These are phyloP conservation scores for Gopherus flavomarginatus DNA, from an alignment of 2,113 vertebrate genomes.

Conservation along the genomic window DNA sequence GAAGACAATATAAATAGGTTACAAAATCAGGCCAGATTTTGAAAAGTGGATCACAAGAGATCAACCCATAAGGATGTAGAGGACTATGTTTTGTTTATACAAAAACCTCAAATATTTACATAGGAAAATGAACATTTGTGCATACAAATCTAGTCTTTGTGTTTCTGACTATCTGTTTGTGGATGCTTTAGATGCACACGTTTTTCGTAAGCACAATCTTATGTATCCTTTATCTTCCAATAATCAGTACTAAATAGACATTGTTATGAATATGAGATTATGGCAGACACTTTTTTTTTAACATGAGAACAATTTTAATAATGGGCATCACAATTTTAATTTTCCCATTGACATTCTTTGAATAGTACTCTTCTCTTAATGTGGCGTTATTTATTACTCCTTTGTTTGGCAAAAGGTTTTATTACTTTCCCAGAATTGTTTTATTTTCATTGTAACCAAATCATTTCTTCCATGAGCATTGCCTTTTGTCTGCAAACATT, in stretches of 20 bases:
- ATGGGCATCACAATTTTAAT: not conserved
- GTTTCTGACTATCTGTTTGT: not conserved
- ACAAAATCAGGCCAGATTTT: not conserved
- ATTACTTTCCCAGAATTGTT: not conserved
- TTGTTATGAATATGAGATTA: not conserved
- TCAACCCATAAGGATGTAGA: not conserved
- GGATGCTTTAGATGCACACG: not conserved
- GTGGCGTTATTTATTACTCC: not conserved
- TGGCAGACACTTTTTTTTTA: not conserved
- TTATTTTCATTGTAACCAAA: not conserved
- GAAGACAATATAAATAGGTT: not conserved
- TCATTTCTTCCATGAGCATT: constrained; percentile 9
- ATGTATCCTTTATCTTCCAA: not conserved
- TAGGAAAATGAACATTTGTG: not conserved
- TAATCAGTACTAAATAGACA: not conserved
- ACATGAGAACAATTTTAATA: not conserved
- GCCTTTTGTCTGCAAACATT: not conserved
- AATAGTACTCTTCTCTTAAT: not conserved
- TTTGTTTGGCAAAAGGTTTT: not conserved
- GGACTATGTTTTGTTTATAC: not conserved
- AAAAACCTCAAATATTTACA: not conserved
- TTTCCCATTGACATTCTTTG: not conserved
- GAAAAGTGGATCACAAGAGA: not conserved
- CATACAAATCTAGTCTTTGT: not conserved
- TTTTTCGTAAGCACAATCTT: not conserved